Conservation (phyloP, 2,797 vertebrate genomes). For the Myotis pilosus region DNA sequence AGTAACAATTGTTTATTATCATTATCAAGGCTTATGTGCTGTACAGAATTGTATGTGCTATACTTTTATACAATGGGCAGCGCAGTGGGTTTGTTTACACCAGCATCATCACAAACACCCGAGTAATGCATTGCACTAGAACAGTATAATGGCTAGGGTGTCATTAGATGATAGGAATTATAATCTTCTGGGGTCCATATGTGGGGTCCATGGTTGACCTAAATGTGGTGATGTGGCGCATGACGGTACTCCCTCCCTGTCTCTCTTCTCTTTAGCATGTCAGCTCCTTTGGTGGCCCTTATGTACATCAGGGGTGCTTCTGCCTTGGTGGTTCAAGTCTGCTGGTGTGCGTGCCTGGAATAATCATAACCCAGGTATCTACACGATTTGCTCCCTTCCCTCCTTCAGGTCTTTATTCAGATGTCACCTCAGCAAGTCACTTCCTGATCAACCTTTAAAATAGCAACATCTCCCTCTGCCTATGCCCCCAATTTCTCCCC, state of each 20-base stretch:
- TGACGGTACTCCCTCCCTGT: not conserved
- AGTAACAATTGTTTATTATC: not conserved
- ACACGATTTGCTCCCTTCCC: not conserved
- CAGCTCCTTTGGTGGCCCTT: too few species aligned
- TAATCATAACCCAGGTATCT: not conserved
- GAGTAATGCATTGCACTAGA: too few species aligned
- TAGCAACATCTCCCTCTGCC: not conserved
- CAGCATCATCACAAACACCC: not conserved
- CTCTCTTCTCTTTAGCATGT: not conserved
- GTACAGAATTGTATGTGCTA: not conserved
- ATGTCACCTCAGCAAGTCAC: not conserved
- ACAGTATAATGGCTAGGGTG: not conserved
- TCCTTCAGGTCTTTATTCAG: not conserved
- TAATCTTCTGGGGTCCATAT: not conserved
- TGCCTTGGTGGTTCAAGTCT: not conserved
- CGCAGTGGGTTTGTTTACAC: not conserved
- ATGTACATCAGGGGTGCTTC: fast-evolving
- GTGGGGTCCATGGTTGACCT: not conserved
- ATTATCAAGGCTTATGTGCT: not conserved
- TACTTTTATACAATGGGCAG: not conserved
- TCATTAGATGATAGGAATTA: not conserved
- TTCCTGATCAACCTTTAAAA: not conserved
- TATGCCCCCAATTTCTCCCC: not conserved
- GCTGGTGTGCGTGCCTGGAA: not conserved
- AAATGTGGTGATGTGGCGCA: not conserved